Evolutionary conservation across 2,797 vertebrate genomes (phyloP).

Genomic region (Poliocrania exsul): DNA sequence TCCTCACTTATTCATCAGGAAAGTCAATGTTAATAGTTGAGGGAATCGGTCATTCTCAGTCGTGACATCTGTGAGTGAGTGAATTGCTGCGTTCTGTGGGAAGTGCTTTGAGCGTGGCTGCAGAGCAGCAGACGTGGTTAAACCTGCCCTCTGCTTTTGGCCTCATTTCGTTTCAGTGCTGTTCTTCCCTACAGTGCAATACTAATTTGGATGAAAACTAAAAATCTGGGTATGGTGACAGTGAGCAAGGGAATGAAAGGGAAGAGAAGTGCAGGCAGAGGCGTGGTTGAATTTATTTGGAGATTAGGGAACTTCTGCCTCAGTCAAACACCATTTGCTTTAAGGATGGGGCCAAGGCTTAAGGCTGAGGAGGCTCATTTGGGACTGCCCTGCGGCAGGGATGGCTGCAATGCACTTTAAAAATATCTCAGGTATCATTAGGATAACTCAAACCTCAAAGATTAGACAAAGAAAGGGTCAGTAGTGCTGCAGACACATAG

Average conservation of each 20-base stretch:
- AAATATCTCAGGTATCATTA: not conserved
- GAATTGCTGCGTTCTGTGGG: not conserved
- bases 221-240: conserved; percentile 14
- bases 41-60: not conserved
- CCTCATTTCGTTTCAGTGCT: not conserved
- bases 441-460: not conserved
- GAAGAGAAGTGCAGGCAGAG: not conserved
- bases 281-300: not conserved
- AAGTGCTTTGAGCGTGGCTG: not conserved
- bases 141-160: conserved; percentile 32
- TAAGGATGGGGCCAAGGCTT: not conserved
- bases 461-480: not conserved
- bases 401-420: not conserved
- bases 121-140: not conserved
- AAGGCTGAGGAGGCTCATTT: not conserved
- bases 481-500: rapidly evolving
- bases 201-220: conserved; percentile 25
- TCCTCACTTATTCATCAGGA: not conserved
- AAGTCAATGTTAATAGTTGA: conserved; percentile 18
- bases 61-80: not conserved
- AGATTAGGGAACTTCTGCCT: not conserved
- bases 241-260: not conserved
- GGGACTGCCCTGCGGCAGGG: not conserved
- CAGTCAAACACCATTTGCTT: not conserved
- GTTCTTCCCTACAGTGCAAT: not conserved